These are phyloP conservation scores for Upupa epops DNA, from an alignment of 2,113 vertebrate species.

Conservation along the genomic window DNA sequence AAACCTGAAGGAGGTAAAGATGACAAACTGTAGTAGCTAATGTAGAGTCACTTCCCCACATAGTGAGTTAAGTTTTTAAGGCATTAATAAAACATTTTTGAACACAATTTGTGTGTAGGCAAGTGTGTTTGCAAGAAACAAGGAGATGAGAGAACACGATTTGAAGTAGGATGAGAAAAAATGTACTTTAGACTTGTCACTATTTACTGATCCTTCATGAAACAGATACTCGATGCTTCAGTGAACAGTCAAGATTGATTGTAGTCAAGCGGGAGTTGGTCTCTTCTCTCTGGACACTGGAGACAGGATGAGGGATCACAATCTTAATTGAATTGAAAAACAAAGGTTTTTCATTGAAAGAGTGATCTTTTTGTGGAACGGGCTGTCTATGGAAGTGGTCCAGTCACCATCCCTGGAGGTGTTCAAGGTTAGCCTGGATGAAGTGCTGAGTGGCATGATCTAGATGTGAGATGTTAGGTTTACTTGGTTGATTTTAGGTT, in stretches of 20 bases:
- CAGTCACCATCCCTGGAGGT: too few relatives aligned
- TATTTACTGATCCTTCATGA: not conserved
- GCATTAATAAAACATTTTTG: not conserved
- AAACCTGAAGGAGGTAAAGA: not conserved
- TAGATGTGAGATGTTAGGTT: too few relatives aligned
- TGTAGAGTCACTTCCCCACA: not conserved
- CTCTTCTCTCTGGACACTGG: too few relatives aligned
- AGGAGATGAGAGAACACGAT: not conserved
- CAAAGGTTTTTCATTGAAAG: too few relatives aligned
- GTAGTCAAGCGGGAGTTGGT: too few relatives aligned
- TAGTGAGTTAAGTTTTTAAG: rapidly evolving
- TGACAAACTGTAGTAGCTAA: not conserved
- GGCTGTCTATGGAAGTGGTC: too few relatives aligned
- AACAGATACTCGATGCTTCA: not conserved
- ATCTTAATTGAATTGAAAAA: too few relatives aligned
- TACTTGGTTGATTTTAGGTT: too few relatives aligned
- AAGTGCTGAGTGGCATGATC: too few relatives aligned
- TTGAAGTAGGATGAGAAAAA: not conserved
- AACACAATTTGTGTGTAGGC: not conserved
- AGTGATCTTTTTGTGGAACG: too few relatives aligned
- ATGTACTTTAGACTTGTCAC: not conserved
- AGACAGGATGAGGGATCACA: too few relatives aligned
- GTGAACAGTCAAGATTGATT: not conserved
- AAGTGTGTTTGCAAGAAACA: not conserved
- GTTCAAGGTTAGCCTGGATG: too few relatives aligned